phyloP scores from a whole-genome alignment of 2,113 vertebrate species.

The Piprites chloris region DNA sequence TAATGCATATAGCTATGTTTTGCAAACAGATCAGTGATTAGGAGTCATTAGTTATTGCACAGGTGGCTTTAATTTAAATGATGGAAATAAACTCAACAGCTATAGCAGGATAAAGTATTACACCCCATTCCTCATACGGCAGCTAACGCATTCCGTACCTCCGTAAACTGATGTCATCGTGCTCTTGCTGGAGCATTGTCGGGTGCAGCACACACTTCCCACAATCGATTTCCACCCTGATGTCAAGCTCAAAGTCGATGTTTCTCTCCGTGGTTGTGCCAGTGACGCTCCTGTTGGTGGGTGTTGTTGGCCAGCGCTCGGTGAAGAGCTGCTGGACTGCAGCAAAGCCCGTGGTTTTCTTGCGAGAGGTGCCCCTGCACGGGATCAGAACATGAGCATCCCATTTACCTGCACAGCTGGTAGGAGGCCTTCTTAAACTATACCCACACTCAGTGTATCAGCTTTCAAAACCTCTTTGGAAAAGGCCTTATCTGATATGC shows the following conservation, averaged over 20 bases:
- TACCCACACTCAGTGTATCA: not conserved
- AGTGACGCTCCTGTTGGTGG: constrained; percentile 80
- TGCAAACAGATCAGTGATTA: not conserved
- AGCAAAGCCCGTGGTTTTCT: constrained; percentile 87
- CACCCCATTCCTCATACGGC: not conserved
- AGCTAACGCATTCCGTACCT: constrained; percentile 66
- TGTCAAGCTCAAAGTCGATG: constrained; percentile 97
- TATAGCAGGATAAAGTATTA: not conserved
- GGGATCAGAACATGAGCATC: not conserved
- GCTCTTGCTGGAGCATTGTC: constrained; percentile 87
- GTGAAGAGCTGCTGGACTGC: constrained; percentile 92
- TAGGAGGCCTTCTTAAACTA: not conserved
- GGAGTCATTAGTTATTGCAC: not conserved
- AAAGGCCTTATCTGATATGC: not conserved
- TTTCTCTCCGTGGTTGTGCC: constrained; percentile 88
- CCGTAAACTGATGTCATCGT: constrained; percentile 86
- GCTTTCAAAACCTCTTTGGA: not conserved
- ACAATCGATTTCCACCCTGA: constrained; percentile 96
- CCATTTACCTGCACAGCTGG: not conserved
- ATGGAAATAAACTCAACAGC: not conserved
- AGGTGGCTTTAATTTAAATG: not conserved
- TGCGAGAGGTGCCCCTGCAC: constrained; percentile 79
- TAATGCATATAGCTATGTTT: not conserved
- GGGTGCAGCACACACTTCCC: constrained; percentile 97
- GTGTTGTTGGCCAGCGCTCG: constrained; percentile 88